phyloP scores from a whole-genome alignment of 2,888 invertebrate genomes.

The Lasioglossum leucozonium region DNA sequence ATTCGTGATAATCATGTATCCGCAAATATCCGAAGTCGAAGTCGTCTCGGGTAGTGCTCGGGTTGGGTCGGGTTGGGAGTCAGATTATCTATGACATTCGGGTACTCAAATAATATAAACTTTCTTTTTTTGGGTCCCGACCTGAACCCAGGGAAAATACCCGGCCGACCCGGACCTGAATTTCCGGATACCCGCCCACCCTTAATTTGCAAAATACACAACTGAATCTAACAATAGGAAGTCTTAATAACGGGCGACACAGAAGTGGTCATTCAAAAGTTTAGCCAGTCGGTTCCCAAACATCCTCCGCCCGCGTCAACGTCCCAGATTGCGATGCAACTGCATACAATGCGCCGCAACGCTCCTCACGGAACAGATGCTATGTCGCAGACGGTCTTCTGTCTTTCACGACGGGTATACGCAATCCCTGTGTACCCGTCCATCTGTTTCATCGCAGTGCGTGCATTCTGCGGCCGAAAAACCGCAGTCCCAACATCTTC shows the following conservation, averaged over 20 bases:
- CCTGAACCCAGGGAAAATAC: too few relatives aligned
- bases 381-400: slow-evolving; percentile 39
- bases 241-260: not conserved
- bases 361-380: slow-evolving; percentile 58
- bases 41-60: too few relatives aligned
- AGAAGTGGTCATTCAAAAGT: not conserved
- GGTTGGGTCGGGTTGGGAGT: too few relatives aligned
- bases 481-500: slow-evolving; percentile 13
- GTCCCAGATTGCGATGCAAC: not conserved
- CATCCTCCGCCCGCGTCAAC: not conserved
- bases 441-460: slow-evolving; percentile 38
- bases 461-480: slow-evolving; percentile 29
- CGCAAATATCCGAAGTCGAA: too few relatives aligned
- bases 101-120: too few relatives aligned
- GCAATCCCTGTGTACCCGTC: slow-evolving; percentile 11
- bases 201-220: too few relatives aligned
- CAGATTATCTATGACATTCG: too few relatives aligned
- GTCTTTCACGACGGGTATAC: slow-evolving; percentile 29
- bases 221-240: too few relatives aligned
- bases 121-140: too few relatives aligned
- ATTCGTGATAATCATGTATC: too few relatives aligned
- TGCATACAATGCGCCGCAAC: not conserved
- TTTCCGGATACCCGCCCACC: too few relatives aligned
- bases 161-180: too few relatives aligned
- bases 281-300: not conserved